Conservation (phyloP, 2,113 vertebrate species). For the Rhinopomastus cyanomelas region DNA sequence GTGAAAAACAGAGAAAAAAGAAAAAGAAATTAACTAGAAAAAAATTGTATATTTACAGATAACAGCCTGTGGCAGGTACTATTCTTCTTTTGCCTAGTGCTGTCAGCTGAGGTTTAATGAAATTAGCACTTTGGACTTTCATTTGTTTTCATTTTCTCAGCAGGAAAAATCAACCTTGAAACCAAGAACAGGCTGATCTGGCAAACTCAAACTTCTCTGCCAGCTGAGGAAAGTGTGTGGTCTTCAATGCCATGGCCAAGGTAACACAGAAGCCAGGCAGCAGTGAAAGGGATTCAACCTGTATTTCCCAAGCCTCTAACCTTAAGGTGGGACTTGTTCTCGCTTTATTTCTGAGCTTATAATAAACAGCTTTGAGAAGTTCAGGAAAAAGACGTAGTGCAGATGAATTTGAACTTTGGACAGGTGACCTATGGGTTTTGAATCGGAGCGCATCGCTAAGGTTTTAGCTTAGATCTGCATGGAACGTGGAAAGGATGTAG, state of each 20-base stretch:
- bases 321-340: rapidly evolving
- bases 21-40: neutral
- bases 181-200: neutral
- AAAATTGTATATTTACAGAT: neutral
- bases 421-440: neutral
- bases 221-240: neutral
- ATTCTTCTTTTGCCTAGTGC: neutral
- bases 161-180: neutral
- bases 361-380: neutral
- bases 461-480: neutral
- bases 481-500: neutral
- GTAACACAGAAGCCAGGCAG: neutral
- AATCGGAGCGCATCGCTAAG: neutral
- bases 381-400: neutral
- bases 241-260: neutral
- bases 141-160: neutral
- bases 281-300: neutral
- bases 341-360: neutral
- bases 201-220: neutral
- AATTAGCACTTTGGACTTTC: neutral
- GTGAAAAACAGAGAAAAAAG: neutral
- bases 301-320: neutral
- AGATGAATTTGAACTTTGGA: neutral
- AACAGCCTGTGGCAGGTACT: neutral
- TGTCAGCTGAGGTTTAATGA: neutral